Evolutionary conservation across 2,113 vertebrate genomes (phyloP), one percentile per base, ranked within the genome.

Genomic region (Morone chrysops): DNA sequence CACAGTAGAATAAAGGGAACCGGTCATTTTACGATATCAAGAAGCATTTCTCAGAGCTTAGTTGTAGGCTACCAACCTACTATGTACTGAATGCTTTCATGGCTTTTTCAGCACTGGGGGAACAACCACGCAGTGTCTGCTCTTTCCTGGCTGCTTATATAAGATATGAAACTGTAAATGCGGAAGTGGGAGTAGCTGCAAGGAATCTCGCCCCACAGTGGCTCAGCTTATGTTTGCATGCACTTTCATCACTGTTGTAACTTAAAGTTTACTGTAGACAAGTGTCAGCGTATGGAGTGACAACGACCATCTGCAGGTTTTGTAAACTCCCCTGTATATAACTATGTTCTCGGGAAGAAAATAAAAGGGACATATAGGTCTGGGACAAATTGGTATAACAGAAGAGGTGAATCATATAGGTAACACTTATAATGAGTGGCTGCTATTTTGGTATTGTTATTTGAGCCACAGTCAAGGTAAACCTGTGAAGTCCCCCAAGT

Each of bases 391-490:
- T 77, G 31, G 54, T 13, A 41, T 41, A 31, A 40, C 70, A 75
- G 18, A n/a, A 54, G 31, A 71, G 17, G 56, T 69, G 56, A 25
- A 40, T 70, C 40, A 57, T 8, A 67, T 6, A 18, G 36, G 6
- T 79, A 18, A 53, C 56, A 43, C 17, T 63, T 73, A 3, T 57
- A 70, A 75, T 63, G 71, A 83, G 73, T 14, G 2, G n/a, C 54
- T 81, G 79, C 70, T 84, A 43, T 78, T 66, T 82, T 8, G 4
- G 78, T 41, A 6, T 14, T 43, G 18, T 70, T 73, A 43, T 50
- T 47, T 0, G 0, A 72, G 17, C 11, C 4, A 13, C 25, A 57
- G 40, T 53, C 13, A 11, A 47, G 48, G 70, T 73, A 77, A 83
- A 82, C 36, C 41, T 22, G 71, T 69, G 36, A 90, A 41, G 2